Conservation (phyloP, 1,140 invertebrate species). For the Scaptodrosophila lebanonensis region DNA sequence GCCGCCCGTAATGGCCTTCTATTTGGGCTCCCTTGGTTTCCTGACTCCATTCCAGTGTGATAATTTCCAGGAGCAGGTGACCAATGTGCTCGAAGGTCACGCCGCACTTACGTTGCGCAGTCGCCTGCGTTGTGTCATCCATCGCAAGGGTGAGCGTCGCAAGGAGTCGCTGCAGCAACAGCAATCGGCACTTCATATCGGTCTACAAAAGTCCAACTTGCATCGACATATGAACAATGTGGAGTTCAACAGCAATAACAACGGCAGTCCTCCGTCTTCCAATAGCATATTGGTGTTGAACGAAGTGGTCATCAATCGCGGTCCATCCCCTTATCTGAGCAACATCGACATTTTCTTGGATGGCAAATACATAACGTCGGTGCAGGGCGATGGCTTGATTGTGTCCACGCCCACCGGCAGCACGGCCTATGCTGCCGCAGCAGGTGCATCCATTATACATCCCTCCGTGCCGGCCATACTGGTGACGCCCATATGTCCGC, state of each 20-base stretch:
- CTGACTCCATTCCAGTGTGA: conserved; percentile 96
- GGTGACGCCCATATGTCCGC: conserved; percentile 97
- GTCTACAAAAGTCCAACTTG: conserved; percentile 27
- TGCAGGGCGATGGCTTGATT: conserved; percentile 96
- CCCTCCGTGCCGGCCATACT: conserved; percentile 97
- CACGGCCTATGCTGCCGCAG: conserved; percentile 97
- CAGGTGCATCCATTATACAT: conserved; percentile 98
- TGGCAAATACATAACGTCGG: conserved; percentile 95
- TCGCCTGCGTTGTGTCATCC: conserved; percentile 91
- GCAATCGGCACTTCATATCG: conserved; percentile 3
- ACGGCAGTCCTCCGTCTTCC: neutral
- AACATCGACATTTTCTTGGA: conserved; percentile 97
- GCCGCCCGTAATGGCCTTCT: conserved; percentile 98
- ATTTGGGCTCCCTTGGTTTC: conserved; percentile 96
- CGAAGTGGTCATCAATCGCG: conserved; percentile 96
- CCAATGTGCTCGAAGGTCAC: conserved; percentile 92
- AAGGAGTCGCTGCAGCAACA: conserved; percentile 44
- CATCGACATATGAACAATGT: conserved; percentile 29
- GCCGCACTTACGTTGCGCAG: conserved; percentile 93
- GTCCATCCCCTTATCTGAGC: conserved; percentile 94
- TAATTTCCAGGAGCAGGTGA: conserved; percentile 96
- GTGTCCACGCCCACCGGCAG: conserved; percentile 97
- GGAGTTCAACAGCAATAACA: conserved; percentile 21
- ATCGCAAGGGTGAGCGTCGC: conserved; percentile 80
- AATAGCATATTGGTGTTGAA: conserved; percentile 85